Evolutionary conservation across 2,113 vertebrate species (phyloP), one percentile per base, ranked within the genome.

Genomic region (Chrysochloris asiatica): DNA sequence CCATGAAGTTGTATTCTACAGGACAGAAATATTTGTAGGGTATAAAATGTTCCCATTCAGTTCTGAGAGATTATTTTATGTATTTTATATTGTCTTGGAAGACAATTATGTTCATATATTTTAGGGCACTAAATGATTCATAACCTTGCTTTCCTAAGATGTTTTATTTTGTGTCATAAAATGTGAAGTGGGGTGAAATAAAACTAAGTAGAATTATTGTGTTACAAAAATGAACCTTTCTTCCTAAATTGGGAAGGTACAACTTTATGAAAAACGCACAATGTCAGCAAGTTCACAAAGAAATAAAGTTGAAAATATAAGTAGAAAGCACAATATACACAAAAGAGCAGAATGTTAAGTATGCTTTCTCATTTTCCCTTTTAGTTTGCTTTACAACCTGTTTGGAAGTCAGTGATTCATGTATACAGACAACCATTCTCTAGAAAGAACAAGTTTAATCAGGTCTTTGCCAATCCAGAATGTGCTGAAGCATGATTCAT

Each of bases 101-200:
- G 72, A 47, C 36, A 92, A 94, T 41, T 61, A 95, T 84, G 83
- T 47, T 89, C 4, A 17, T 92, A 93, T 90, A 28, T 78, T 59
- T 48, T 38, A 86, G 33, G 30, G 67, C 59, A 92, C 93, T 69
- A 91, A 96, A 86, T 88, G 78, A 97, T 92, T 72, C 36, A 88
- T 69, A 86, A 72, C 26, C 43, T 0, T 81, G 67, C 54, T 1
- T 65, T 88, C 12, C 16, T 79, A 80, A 92, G 26, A 0, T 86
- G 83, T 88, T 93, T 85, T 90, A 87, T 94, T 83, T 43, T 84
- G 30, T 86, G 63, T 56, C 88, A 88, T 95, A 92, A 95, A 97
- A 84, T 45, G 38, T 41, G 2, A 67, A 94, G 43, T 61, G 10
- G 61, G 84, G 0, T 36, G 86, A 96, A 89, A 56, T 96, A 88